Evolutionary conservation across 2,113 vertebrate genomes (phyloP).

Genomic region (Spheniscus mendiculus): DNA sequence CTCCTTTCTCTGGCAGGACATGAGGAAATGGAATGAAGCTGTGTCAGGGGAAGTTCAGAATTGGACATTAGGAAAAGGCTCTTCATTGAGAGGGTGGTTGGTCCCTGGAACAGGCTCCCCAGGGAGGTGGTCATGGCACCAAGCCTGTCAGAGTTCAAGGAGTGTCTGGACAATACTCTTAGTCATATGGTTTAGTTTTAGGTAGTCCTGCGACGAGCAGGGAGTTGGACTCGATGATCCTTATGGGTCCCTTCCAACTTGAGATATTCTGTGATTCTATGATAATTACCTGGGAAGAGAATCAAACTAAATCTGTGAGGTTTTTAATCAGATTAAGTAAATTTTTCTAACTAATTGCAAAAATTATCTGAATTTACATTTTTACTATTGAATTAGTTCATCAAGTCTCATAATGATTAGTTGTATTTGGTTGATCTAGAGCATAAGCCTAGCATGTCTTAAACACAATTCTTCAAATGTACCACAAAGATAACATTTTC

Average conservation of each 20-base stretch:
- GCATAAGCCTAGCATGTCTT: not conserved
- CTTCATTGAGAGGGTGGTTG: not conserved
- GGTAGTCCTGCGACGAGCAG: not conserved
- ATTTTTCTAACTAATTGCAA: not conserved
- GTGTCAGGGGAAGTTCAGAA: not conserved
- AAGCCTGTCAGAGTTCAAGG: not conserved
- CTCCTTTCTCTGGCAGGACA: not conserved
- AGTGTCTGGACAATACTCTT: not conserved
- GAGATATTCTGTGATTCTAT: not conserved
- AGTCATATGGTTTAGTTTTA: not conserved
- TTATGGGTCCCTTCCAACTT: not conserved
- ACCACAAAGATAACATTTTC: not conserved
- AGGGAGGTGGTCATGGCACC: not conserved
- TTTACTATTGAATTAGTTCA: not conserved
- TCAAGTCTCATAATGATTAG: not conserved
- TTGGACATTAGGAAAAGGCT: not conserved
- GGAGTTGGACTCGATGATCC: not conserved
- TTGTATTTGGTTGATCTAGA: not conserved
- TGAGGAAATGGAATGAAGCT: not conserved
- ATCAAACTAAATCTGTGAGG: not conserved
- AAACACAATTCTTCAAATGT: not conserved
- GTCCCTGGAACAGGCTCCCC: not conserved
- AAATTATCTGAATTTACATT: not conserved
- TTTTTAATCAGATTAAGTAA: not conserved
- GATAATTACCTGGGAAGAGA: not conserved